Conservation (phyloP, 2,113 vertebrate species). For the Callithrix jacchus region DNA sequence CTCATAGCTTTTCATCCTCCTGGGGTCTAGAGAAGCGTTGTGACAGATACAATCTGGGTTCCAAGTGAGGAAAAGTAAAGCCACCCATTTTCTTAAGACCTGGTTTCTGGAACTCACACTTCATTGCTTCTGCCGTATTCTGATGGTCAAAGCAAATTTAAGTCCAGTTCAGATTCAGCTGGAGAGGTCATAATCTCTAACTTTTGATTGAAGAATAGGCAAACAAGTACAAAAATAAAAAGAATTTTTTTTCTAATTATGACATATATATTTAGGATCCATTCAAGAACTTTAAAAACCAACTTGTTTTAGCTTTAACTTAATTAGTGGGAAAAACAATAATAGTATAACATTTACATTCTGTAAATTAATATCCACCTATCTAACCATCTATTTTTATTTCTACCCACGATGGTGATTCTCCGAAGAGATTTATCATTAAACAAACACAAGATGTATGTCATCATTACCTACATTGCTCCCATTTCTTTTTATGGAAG, state of each 20-base stretch:
- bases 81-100: neutral
- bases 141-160: neutral
- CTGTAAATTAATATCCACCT: neutral
- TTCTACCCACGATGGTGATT: neutral
- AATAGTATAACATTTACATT: neutral
- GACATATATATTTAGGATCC: neutral
- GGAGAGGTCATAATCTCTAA: neutral
- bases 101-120: neutral
- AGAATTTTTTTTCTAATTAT: neutral
- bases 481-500: neutral
- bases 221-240: neutral
- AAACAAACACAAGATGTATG: neutral
- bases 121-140: neutral
- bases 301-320: neutral
- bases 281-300: neutral
- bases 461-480: neutral
- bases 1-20: neutral
- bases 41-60: neutral
- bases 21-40: neutral
- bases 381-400: neutral
- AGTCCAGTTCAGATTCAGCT: rapidly evolving
- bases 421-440: neutral
- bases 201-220: neutral
- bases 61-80: neutral
- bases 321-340: neutral